Evolutionary conservation across 2,797 vertebrate genomes (phyloP).

Genomic region (Sebastes taczanowskii): DNA sequence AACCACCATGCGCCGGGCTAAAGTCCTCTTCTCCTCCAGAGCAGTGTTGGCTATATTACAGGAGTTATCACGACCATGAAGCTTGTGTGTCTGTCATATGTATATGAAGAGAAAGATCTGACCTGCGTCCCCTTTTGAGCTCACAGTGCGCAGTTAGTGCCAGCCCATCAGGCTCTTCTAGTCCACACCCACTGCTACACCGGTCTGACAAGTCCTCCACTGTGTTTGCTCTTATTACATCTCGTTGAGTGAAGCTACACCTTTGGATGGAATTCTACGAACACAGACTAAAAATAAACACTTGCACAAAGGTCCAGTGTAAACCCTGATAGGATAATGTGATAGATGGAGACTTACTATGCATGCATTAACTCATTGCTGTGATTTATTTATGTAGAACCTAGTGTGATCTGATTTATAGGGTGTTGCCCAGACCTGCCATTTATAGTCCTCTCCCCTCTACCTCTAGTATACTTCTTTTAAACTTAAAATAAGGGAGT

Average conservation of each 20-base stretch:
- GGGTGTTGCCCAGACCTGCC: conserved; percentile 36
- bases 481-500: too few relatives aligned
- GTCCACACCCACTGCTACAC: conserved; percentile 77
- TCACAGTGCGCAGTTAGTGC: conserved; percentile 13
- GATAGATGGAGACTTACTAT: fast-evolving
- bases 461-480: too few relatives aligned
- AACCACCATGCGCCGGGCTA: background rate
- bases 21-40: conserved; percentile 10
- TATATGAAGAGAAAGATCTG: background rate
- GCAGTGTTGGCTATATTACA: background rate
- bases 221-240: conserved; percentile 7
- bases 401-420: conserved; percentile 1
- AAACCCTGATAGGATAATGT: background rate
- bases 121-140: background rate
- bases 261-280: conserved; percentile 36
- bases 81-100: background rate
- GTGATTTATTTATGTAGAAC: background rate
- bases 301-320: background rate
- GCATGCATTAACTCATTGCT: background rate
- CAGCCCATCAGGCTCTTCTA: conserved; percentile 22
- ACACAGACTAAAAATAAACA: background rate
- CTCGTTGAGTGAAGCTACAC: conserved; percentile 18
- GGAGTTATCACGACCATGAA: background rate
- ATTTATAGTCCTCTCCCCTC: background rate
- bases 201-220: conserved; percentile 71